Conservation (phyloP, 2,113 vertebrate genomes). For the Neogale vison region DNA sequence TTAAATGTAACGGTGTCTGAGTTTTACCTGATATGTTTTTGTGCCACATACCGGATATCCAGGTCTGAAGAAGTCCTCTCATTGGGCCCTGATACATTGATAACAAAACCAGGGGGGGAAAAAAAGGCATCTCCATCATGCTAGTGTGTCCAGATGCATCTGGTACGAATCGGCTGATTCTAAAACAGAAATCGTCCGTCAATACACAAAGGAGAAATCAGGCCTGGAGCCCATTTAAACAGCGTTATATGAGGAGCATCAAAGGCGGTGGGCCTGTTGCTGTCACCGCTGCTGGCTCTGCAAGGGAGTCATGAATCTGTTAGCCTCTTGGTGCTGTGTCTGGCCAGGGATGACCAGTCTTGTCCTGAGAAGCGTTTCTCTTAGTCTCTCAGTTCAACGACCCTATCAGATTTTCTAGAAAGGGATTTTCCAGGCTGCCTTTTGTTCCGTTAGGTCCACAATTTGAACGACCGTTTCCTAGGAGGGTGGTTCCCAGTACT, state of each 20-base stretch:
- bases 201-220: neutral
- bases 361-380: slow-evolving; percentile 8
- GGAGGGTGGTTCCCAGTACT: slow-evolving; percentile 26
- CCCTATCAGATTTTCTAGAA: slow-evolving; percentile 33
- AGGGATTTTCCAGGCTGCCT: neutral
- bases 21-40: slow-evolving; percentile 78
- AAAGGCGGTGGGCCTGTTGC: neutral
- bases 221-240: neutral
- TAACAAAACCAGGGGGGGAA: neutral
- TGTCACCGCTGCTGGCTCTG: neutral
- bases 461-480: slow-evolving; percentile 48
- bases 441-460: slow-evolving; percentile 29
- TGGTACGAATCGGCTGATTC: slow-evolving; percentile 37
- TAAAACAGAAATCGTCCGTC: slow-evolving; percentile 15
- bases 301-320: slow-evolving; percentile 25
- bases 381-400: slow-evolving; percentile 15
- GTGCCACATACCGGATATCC: slow-evolving; percentile 66
- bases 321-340: neutral
- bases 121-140: slow-evolving; percentile 24
- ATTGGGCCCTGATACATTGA: neutral
- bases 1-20: slow-evolving; percentile 77
- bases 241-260: neutral
- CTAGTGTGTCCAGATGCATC: slow-evolving; percentile 49
- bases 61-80: slow-evolving; percentile 70
- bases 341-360: neutral